Percentiles rank a stretch among this genome's conserved stretches.
Conservation (phyloP, 2,797 vertebrate species). For the Phrynocephalus vlangalii region DNA sequence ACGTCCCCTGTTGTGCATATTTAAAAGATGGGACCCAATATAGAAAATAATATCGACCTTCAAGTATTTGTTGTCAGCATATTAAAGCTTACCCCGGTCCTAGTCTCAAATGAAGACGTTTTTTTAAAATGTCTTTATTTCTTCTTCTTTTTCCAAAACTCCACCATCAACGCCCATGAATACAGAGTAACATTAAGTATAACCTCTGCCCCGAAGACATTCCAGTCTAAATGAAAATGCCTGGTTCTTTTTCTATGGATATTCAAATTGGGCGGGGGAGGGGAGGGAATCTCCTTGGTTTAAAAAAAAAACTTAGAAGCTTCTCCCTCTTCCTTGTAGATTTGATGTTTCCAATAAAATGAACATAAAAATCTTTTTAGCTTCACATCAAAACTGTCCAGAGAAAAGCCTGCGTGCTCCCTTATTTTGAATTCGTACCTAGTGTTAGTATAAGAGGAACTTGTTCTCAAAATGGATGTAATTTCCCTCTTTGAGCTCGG, state of each 20-base stretch:
- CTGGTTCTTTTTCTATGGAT: neutral
- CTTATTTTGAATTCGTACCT: neutral
- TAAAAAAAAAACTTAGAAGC: neutral
- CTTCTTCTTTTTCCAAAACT: neutral
- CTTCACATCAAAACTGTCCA: too few relatives aligned
- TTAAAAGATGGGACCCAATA: neutral
- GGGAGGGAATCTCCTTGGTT: too few relatives aligned
- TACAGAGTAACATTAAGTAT: neutral
- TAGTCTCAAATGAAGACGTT: too few relatives aligned
- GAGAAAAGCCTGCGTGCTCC: too few relatives aligned
- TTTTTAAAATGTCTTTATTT: neutral
- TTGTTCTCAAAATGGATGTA: neutral
- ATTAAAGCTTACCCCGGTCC: too few relatives aligned
- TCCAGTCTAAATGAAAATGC: neutral
- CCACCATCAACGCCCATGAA: neutral
- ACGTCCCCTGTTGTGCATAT: neutral
- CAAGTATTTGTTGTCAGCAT: neutral
- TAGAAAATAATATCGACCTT: neutral
- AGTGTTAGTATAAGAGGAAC: neutral
- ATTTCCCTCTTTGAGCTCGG: neutral
- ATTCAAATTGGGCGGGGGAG: too few relatives aligned
- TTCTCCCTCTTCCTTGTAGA: too few relatives aligned
- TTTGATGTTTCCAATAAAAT: neutral
- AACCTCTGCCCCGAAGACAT: neutral
- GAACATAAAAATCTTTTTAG: neutral